A percentile compares a stretch with the other conserved stretches of the same genome.
These are phyloP conservation scores for Globodera rostochiensis DNA, from an alignment of 1,140 invertebrate genomes.

Conservation along the genomic window DNA sequence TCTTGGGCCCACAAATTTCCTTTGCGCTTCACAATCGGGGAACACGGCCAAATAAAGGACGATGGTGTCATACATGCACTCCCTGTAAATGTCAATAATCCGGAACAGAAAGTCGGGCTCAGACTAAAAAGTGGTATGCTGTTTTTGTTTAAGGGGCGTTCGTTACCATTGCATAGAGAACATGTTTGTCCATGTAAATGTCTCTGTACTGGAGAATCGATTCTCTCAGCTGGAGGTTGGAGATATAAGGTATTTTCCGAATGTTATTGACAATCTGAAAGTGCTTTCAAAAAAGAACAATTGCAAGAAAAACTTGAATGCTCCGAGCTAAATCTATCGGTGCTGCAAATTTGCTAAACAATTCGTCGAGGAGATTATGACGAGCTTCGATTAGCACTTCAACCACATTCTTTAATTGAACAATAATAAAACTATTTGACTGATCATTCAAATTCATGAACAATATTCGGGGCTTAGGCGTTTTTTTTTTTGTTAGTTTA, in stretches of 20 bases:
- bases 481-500: too few relatives aligned
- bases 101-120: slow-evolving; percentile 58
- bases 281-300: neutral
- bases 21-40: slow-evolving; percentile 55
- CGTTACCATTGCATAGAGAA: slow-evolving; percentile 54
- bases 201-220: slow-evolving; percentile 57
- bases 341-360: slow-evolving; percentile 63
- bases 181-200: slow-evolving; percentile 62
- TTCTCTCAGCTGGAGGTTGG: slow-evolving; percentile 3
- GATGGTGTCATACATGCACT: slow-evolving; percentile 65
- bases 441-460: too few relatives aligned
- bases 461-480: too few relatives aligned
- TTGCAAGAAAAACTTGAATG: slow-evolving; percentile 52
- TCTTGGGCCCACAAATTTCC: slow-evolving; percentile 45
- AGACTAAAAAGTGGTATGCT: slow-evolving; percentile 38
- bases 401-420: slow-evolving; percentile 45
- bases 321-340: slow-evolving; percentile 58
- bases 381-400: slow-evolving; percentile 62
- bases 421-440: too few relatives aligned
- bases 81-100: slow-evolving; percentile 61
- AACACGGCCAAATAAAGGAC: slow-evolving; percentile 65
- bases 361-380: slow-evolving; percentile 56
- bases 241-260: slow-evolving; percentile 60
- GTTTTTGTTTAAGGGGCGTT: neutral
- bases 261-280: slow-evolving; percentile 61